phyloP scores from a whole-genome alignment of 2,113 vertebrate genomes.

The Coptodon bakossiorum region DNA sequence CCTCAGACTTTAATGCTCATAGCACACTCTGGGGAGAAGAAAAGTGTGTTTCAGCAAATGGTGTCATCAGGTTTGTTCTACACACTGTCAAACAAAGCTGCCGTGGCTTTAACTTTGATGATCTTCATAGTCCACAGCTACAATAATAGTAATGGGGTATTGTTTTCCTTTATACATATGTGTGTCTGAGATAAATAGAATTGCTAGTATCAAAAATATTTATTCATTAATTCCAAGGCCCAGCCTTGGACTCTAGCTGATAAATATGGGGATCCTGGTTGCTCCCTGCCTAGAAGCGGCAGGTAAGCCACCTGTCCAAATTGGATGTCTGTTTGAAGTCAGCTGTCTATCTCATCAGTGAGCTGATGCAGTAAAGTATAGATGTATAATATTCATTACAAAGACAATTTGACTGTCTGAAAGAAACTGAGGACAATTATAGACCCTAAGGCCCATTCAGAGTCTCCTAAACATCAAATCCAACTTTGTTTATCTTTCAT shows the following conservation, averaged over 20 bases:
- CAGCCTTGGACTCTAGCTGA: not conserved
- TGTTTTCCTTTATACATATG: not conserved
- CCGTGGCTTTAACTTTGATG: no score
- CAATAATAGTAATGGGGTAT: not conserved
- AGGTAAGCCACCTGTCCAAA: not conserved
- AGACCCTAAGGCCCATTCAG: not conserved
- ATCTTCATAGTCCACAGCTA: not conserved
- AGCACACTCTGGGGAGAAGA: no score
- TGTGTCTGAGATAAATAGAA: not conserved
- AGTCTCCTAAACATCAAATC: not conserved
- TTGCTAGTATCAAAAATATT: not conserved
- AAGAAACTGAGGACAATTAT: not conserved
- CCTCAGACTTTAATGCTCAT: no score
- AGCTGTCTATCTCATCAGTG: not conserved
- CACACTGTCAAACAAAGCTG: no score
- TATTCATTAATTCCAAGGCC: not conserved
- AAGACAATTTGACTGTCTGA: not conserved
- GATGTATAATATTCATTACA: not conserved
- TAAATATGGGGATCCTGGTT: not conserved
- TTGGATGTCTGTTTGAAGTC: not conserved
- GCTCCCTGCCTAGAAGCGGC: not conserved
- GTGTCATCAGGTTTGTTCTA: no score
- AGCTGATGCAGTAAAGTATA: not conserved
- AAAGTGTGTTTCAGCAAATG: no score
- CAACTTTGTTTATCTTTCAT: not conserved